phyloP scores from a whole-genome alignment of 1,140 invertebrate species.

The Platyura marginata region DNA sequence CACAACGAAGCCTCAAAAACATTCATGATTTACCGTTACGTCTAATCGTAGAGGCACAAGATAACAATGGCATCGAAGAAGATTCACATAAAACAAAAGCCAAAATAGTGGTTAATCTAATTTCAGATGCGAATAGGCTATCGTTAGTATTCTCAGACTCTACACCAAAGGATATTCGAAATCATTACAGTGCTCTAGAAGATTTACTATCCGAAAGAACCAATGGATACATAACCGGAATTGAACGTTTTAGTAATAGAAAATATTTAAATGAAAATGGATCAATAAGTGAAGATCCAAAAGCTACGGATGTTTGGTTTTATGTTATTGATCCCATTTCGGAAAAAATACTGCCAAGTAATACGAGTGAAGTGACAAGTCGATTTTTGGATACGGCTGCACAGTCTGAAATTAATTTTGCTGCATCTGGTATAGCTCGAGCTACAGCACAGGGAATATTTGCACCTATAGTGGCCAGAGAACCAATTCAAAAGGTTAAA shows the following conservation, averaged over 20 bases:
- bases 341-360: slow-evolving; percentile 51
- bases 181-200: slow-evolving; percentile 40
- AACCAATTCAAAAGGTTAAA: slow-evolving; percentile 24
- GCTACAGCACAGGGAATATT: slow-evolving; percentile 48
- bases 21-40: slow-evolving; percentile 48
- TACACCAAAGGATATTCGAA: slow-evolving; percentile 47
- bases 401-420: slow-evolving; percentile 42
- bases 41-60: slow-evolving; percentile 42
- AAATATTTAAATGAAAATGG: slow-evolving; percentile 50
- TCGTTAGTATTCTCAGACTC: slow-evolving; percentile 56
- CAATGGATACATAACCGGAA: slow-evolving; percentile 45
- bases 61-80: slow-evolving; percentile 17
- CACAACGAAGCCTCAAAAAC: slow-evolving; percentile 47
- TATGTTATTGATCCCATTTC: slow-evolving; percentile 64
- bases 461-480: slow-evolving; percentile 27
- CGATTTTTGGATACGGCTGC: slow-evolving; percentile 34
- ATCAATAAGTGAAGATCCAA: slow-evolving; percentile 47
- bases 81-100: slow-evolving; percentile 17
- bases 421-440: slow-evolving; percentile 38
- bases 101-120: slow-evolving; percentile 36
- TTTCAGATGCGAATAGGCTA: slow-evolving; percentile 49
- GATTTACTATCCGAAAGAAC: slow-evolving; percentile 53
- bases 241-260: slow-evolving; percentile 54
- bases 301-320: slow-evolving; percentile 74
- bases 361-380: slow-evolving; percentile 41